Evolutionary conservation across 2,113 vertebrate genomes (phyloP).

Genomic region (Lagenorhynchus albirostris): DNA sequence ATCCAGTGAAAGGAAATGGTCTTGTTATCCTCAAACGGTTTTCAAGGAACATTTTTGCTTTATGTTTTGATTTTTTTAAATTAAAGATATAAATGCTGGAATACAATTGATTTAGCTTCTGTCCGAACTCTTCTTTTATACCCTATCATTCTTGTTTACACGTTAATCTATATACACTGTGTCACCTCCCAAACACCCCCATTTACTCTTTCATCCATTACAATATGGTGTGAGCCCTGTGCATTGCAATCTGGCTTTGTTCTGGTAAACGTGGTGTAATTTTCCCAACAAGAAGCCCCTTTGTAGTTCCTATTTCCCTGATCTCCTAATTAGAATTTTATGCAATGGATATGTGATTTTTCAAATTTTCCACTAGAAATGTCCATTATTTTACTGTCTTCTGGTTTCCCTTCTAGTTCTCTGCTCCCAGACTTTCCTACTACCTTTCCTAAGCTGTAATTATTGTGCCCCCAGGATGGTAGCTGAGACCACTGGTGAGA

Average conservation of each 20-base stretch:
- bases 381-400: neutral
- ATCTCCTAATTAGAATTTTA: neutral
- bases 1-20: neutral
- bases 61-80: neutral
- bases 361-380: neutral
- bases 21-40: neutral
- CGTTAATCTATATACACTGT: neutral
- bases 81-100: neutral
- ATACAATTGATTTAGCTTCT: neutral
- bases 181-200: neutral
- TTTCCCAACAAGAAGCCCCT: neutral
- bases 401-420: neutral
- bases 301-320: neutral
- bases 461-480: no score
- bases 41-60: neutral
- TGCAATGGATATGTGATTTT: neutral
- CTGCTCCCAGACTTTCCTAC: neutral
- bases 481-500: neutral
- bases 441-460: neutral
- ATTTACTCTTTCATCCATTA: neutral
- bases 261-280: neutral
- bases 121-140: neutral
- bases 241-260: neutral
- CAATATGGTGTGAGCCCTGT: neutral
- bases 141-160: neutral